Percentiles rank a stretch among this genome's conserved stretches.
phyloP scores from a whole-genome alignment of 1,140 invertebrate species.

The Vollenhovia emeryi region DNA sequence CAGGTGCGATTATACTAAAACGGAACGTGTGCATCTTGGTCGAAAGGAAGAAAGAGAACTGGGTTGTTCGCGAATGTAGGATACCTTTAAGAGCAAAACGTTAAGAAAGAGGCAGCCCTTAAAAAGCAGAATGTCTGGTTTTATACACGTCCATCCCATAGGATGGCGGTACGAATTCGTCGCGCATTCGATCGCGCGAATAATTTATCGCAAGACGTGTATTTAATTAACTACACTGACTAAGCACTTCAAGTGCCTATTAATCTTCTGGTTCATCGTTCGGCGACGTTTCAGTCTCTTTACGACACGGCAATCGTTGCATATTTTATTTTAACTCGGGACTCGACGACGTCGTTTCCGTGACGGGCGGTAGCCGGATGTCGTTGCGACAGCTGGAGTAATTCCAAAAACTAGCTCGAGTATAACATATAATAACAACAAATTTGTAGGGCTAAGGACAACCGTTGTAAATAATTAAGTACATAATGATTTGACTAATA shows the following conservation, averaged over 20 bases:
- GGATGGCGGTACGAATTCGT: neutral
- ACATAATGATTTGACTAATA: neutral
- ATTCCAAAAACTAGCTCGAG: neutral
- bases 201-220: slow-evolving; percentile 19
- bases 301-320: slow-evolving; percentile 8
- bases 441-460: neutral
- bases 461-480: neutral
- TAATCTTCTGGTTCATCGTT: slow-evolving; percentile 23
- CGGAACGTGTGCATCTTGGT: neutral
- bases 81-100: neutral
- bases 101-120: neutral
- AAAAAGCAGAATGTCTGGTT: neutral
- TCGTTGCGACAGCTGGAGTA: neutral
- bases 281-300: slow-evolving; percentile 18
- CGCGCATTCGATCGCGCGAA: neutral
- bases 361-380: neutral
- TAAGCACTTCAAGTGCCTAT: slow-evolving; percentile 7
- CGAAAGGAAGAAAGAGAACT: neutral
- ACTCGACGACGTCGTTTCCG: slow-evolving; percentile 16
- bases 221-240: slow-evolving; percentile 34
- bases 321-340: slow-evolving; percentile 1
- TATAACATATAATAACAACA: neutral
- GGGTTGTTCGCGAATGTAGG: neutral
- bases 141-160: neutral
- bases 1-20: slow-evolving; percentile 72